Evolutionary conservation across 1,140 invertebrate genomes (phyloP).

Genomic region (Pantala flavescens): DNA sequence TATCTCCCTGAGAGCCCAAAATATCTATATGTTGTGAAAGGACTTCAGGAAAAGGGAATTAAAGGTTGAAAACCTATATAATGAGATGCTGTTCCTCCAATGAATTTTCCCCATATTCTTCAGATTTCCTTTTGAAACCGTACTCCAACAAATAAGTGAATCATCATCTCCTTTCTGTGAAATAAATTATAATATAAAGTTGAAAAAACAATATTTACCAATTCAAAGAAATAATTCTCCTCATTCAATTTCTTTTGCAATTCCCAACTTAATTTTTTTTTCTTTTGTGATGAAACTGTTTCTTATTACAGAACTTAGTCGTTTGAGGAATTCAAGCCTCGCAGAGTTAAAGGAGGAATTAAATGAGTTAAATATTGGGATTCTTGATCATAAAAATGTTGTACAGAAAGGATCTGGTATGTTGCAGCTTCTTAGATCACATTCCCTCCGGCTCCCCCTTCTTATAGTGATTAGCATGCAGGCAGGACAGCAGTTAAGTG

Average conservation of each 20-base stretch:
- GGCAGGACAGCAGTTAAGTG: constrained; percentile 71
- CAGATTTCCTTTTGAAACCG: not conserved
- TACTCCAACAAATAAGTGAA: constrained; percentile 12
- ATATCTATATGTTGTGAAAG: constrained; percentile 61
- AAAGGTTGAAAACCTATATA: constrained; percentile 40
- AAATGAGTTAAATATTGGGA: constrained; percentile 30
- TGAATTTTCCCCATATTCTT: too few relatives aligned
- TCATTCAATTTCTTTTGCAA: too few relatives aligned
- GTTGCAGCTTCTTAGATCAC: constrained; percentile 15
- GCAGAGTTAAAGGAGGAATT: constrained; percentile 40
- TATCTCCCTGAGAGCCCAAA: constrained; percentile 76
- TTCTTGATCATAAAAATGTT: not conserved
- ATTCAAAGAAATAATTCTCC: too few relatives aligned
- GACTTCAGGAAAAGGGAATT: constrained; percentile 47
- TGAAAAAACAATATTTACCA: too few relatives aligned
- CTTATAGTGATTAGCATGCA: constrained; percentile 63
- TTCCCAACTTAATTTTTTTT: too few relatives aligned
- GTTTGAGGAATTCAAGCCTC: constrained; percentile 42
- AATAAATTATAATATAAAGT: too few relatives aligned
- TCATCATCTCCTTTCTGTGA: too few relatives aligned
- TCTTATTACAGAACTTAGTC: constrained; percentile 20
- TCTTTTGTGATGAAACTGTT: not conserved
- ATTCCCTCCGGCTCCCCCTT: constrained; percentile 49
- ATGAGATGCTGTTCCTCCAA: too few relatives aligned
- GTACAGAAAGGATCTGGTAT: constrained; percentile 7